These are phyloP conservation scores for Catocala sponsa DNA, from an alignment of 2,888 invertebrate species.

Conservation along the genomic window DNA sequence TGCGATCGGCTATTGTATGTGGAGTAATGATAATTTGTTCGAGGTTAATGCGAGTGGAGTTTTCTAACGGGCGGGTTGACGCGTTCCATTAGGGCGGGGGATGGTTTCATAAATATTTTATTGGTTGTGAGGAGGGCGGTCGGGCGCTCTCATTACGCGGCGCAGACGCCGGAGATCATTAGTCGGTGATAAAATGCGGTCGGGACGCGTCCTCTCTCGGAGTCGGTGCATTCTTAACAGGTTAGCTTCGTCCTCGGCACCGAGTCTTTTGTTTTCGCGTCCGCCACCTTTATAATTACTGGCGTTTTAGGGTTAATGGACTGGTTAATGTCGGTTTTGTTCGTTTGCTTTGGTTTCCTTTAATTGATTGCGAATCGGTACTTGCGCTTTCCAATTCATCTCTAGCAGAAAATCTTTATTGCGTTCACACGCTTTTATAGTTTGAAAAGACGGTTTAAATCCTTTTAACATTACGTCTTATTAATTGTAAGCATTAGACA, in stretches of 20 bases:
- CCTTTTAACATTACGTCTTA: too few relatives aligned
- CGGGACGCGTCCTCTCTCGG: slow-evolving; percentile 56
- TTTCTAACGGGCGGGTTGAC: slow-evolving; percentile 68
- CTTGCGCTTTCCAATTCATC: slow-evolving; percentile 39
- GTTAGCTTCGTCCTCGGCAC: slow-evolving; percentile 51
- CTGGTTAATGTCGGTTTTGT: slow-evolving; percentile 55
- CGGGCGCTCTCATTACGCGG: slow-evolving; percentile 77
- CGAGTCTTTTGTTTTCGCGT: slow-evolving; percentile 69
- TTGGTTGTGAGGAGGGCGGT: slow-evolving; percentile 74
- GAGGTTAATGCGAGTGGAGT: slow-evolving; percentile 63
- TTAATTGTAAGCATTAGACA: too few relatives aligned
- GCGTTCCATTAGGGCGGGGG: slow-evolving; percentile 77
- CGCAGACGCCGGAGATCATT: slow-evolving; percentile 76
- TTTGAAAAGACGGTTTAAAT: too few relatives aligned
- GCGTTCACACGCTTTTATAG: slow-evolving; percentile 36
- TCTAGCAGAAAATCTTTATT: slow-evolving; percentile 37
- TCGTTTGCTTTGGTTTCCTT: slow-evolving; percentile 49
- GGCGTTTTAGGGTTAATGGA: slow-evolving; percentile 57
- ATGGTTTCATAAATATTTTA: slow-evolving; percentile 85
- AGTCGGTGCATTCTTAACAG: slow-evolving; percentile 72
- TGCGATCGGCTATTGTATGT: slow-evolving; percentile 77
- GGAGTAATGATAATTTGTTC: slow-evolving; percentile 53
- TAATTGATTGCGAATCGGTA: slow-evolving; percentile 51
- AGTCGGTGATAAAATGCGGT: slow-evolving; percentile 83
- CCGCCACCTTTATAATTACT: slow-evolving; percentile 67